These are phyloP conservation scores for Fregata magnificens DNA, from an alignment of 2,113 vertebrate genomes.

Conservation along the genomic window DNA sequence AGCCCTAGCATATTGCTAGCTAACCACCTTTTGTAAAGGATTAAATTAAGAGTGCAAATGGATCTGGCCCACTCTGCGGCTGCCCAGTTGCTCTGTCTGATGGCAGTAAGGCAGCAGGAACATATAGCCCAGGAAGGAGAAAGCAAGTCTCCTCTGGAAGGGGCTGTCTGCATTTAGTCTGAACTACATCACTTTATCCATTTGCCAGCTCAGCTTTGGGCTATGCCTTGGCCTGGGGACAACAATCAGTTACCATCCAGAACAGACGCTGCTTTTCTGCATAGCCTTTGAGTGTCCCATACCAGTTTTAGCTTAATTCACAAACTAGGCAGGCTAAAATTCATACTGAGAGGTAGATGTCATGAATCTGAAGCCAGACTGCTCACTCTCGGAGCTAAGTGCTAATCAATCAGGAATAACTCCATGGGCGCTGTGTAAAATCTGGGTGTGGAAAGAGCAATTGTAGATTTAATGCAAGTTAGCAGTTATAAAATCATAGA, in stretches of 20 bases:
- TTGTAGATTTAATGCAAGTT: not conserved
- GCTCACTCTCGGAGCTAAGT: not conserved
- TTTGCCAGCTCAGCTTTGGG: not conserved
- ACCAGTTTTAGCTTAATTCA: not conserved
- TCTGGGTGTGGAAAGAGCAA: not conserved
- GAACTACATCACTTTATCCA: not conserved
- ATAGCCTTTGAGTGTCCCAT: not conserved
- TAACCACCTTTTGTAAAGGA: not conserved
- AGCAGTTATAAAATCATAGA: not conserved
- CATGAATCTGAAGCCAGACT: not conserved
- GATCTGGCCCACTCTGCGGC: not conserved
- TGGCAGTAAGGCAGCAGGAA: not conserved
- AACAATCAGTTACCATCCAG: not conserved
- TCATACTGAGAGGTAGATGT: not conserved
- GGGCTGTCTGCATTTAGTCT: not conserved
- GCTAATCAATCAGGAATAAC: not conserved
- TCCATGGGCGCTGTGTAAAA: not conserved
- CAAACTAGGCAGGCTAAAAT: not conserved
- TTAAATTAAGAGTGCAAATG: not conserved
- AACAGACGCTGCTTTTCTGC: not conserved
- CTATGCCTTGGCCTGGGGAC: not conserved
- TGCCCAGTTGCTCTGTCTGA: not conserved
- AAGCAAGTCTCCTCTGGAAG: not conserved
- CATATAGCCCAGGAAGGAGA: not conserved
- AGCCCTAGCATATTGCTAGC: not conserved